Evolutionary conservation across 1,140 invertebrate species (phyloP), one percentile per base, ranked within the genome.

Genomic region (Anadara kagoshimensis): DNA sequence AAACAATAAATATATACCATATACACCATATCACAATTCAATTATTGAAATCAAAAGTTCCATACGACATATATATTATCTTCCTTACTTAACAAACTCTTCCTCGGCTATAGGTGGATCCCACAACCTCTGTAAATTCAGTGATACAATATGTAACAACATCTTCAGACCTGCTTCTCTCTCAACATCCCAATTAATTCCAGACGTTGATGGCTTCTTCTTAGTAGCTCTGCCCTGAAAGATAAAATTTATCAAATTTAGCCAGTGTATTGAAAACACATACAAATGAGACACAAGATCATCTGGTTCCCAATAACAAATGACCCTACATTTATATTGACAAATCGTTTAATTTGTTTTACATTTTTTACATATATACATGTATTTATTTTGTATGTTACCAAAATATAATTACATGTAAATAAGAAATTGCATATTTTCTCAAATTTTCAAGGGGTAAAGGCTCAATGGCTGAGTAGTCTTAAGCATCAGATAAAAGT

Each of bases 51-150:
- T 4, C 47, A 18, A 49, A 49, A 49, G 14, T 49, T n/a, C 10
- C 47, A 49, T 18, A 49, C 3, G 11, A 49, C n/a, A 18, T 18
- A 11, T 14, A 18, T 3, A 49, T n/a, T 1, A 14, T 2, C 4
- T 49, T 18, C n/a, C 91, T 91, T 90, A 95, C 94, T 92, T 92
- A n/a, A 96, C 92, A 91, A 96, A 96, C 77, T 93, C 92, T 81
- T 95, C 93, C 83, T 97, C 95, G 56, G 93, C 92, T 24, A 96
- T 90, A 5, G 94, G 94, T 56, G 95, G 94, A 80, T 92, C 92
- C 94, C 94, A 97, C 0, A 97, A 90, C 68, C 92, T 91, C 43
- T 93, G 91, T 7, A 96, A 83, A 14, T 93, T 93, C 73, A 93
- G 89, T 78, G 94, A 92, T 11, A 96, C 78, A 65, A 93, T 85